phyloP scores from a whole-genome alignment of 2,113 vertebrate species.

The Aptenodytes patagonicus region DNA sequence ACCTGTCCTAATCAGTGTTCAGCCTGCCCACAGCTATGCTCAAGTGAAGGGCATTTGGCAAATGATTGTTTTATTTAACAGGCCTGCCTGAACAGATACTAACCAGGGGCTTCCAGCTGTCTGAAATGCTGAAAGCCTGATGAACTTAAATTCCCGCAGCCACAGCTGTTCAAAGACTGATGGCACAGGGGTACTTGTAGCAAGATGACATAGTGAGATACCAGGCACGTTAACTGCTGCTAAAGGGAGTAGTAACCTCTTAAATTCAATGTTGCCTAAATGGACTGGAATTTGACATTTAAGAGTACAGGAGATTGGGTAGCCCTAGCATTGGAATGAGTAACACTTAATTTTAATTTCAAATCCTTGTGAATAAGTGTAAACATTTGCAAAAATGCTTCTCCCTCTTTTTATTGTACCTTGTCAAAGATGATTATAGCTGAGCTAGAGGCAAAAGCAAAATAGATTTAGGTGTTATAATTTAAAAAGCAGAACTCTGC shows the following conservation, averaged over 20 bases:
- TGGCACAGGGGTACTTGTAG: background rate
- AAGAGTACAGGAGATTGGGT: background rate
- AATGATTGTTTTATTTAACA: background rate
- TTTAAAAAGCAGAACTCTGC: background rate
- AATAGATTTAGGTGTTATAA: background rate
- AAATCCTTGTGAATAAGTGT: background rate
- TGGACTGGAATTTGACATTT: background rate
- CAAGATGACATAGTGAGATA: background rate
- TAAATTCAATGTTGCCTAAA: background rate
- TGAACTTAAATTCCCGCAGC: background rate
- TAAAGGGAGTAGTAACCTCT: background rate
- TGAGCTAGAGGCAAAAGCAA: background rate
- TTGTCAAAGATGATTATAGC: background rate
- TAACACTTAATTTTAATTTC: background rate
- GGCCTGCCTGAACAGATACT: background rate
- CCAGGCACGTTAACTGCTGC: background rate
- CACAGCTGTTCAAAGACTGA: background rate
- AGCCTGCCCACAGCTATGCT: background rate
- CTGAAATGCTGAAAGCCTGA: background rate
- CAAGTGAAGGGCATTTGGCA: background rate
- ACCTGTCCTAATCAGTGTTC: background rate
- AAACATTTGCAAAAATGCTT: background rate
- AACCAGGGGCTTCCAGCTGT: background rate
- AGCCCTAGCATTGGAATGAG: background rate
- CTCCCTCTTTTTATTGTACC: background rate